phyloP scores from a whole-genome alignment of 2,888 invertebrate species.

The Cantharis nigra region DNA sequence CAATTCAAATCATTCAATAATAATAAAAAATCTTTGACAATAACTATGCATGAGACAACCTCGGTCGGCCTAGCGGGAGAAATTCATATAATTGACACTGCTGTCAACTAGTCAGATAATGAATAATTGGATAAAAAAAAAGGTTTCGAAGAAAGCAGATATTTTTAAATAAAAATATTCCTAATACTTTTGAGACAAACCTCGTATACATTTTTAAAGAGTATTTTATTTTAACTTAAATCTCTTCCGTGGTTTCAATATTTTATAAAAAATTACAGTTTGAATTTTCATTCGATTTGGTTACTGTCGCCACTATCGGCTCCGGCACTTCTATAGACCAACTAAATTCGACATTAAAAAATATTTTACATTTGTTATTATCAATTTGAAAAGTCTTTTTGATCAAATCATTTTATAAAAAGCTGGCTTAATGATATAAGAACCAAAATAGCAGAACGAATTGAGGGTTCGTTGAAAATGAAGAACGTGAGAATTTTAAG shows the following conservation, averaged over 20 bases:
- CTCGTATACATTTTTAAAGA: neutral
- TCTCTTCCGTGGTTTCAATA: neutral
- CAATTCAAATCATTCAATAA: no score
- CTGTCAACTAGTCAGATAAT: no score
- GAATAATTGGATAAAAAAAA: no score
- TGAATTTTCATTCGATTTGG: neutral
- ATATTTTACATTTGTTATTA: neutral
- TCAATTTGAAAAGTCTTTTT: neutral
- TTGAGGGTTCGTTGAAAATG: constrained; percentile 1
- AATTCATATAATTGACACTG: no score
- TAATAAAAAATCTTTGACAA: no score
- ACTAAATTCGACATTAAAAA: neutral
- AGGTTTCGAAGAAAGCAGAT: no score
- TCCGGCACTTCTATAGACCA: neutral
- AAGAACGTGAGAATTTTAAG: constrained; percentile 1
- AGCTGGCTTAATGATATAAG: neutral
- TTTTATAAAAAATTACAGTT: neutral
- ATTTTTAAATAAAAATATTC: no score
- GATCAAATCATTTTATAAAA: neutral
- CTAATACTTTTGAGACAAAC: no score
- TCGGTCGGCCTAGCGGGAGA: no score
- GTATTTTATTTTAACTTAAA: neutral
- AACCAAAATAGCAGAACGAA: neutral
- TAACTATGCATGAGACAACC: no score
- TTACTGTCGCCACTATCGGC: neutral